Percentiles rank a stretch among this genome's conserved stretches.
Conservation (phyloP, 1,140 invertebrate species). For the Rhopalosiphum padi region DNA sequence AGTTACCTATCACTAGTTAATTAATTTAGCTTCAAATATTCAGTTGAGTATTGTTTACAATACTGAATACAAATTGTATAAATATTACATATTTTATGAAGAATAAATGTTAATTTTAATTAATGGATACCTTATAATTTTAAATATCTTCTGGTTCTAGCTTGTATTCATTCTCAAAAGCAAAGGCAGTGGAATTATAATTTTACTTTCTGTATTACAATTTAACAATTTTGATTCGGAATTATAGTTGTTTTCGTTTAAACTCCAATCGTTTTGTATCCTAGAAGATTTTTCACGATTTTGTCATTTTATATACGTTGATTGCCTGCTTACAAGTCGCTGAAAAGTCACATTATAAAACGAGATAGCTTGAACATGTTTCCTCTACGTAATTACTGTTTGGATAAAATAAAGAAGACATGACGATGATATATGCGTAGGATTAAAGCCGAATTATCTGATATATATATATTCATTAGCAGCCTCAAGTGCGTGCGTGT, state of each 20-base stretch:
- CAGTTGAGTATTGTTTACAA: background rate
- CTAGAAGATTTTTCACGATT: background rate
- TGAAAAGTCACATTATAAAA: conserved; percentile 1
- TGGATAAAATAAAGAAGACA: background rate
- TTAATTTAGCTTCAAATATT: background rate
- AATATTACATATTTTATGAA: background rate
- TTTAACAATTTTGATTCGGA: background rate
- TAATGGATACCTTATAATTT: background rate
- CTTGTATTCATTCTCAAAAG: background rate
- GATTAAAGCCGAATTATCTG: background rate
- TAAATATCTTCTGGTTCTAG: background rate
- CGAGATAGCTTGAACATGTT: background rate
- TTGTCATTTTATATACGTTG: background rate
- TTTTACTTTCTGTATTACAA: background rate
- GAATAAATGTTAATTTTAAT: background rate
- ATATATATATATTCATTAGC: background rate
- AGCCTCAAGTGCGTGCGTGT: background rate
- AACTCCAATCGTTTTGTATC: background rate
- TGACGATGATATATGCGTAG: background rate
- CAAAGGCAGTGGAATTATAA: background rate
- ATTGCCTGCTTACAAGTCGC: background rate
- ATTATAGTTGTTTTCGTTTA: background rate
- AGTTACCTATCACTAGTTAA: background rate
- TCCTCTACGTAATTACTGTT: background rate
- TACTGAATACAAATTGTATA: background rate